Percentiles rank a stretch among this genome's conserved stretches.
Conservation (phyloP, 2,888 invertebrate species). For the Sycophila texana region DNA sequence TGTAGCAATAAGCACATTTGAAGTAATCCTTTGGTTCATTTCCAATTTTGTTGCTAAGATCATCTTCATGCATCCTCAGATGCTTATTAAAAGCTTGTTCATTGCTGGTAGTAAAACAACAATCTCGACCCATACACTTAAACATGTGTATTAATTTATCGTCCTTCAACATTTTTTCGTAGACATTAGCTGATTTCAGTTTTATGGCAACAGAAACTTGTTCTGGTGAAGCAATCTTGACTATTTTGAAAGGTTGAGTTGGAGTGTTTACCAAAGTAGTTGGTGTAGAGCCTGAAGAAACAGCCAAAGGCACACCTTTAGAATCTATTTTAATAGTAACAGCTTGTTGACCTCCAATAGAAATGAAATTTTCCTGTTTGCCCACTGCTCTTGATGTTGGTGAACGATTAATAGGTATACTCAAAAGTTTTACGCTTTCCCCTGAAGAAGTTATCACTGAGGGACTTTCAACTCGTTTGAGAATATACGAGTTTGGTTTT, state of each 20-base stretch:
- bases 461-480: slow-evolving; percentile 62
- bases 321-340: slow-evolving; percentile 56
- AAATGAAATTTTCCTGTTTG: slow-evolving; percentile 45
- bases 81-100: slow-evolving; percentile 74
- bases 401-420: slow-evolving; percentile 67
- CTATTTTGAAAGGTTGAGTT: slow-evolving; percentile 50
- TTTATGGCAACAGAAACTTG: slow-evolving; percentile 58
- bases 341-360: slow-evolving; percentile 46
- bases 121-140: slow-evolving; percentile 79
- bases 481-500: slow-evolving; percentile 64
- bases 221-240: slow-evolving; percentile 60
- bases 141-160: slow-evolving; percentile 75
- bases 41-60: slow-evolving; percentile 64
- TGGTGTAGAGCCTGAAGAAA: slow-evolving; percentile 11
- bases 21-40: slow-evolving; percentile 75
- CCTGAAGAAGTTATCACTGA: slow-evolving; percentile 56
- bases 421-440: slow-evolving; percentile 61
- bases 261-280: slow-evolving; percentile 34
- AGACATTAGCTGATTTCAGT: slow-evolving; percentile 66
- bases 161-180: slow-evolving; percentile 71
- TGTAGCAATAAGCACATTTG: slow-evolving; percentile 80
- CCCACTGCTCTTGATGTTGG: slow-evolving; percentile 27
- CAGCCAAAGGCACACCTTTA: slow-evolving; percentile 50
- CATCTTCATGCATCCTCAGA: slow-evolving; percentile 69
- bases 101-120: slow-evolving; percentile 75